Base-by-base conservation (phyloP, 2,888 invertebrate genomes). In the Caenorhabditis sp. region DNA sequence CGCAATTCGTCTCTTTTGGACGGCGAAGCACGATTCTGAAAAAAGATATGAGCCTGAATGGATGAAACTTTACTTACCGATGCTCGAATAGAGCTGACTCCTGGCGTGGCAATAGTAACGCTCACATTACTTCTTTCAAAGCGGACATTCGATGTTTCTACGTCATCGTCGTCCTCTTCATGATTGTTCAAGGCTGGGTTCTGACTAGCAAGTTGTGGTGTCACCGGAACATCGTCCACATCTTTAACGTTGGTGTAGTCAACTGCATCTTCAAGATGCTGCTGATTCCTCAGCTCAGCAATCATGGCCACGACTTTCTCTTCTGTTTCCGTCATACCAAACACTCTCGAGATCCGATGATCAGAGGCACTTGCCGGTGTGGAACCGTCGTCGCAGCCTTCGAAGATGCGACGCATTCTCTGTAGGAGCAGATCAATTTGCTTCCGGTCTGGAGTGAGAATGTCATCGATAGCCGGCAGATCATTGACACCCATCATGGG, bases 331-430 rank as follows among this genome's bases (percentile, higher is more conserved):
- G 80, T 81, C 8, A 88, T 82, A 13, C 61, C 67, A 71, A 83
- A 87, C 35, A 85, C 77, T 51, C 51, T 67, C n/a, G 86, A 87
- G 6, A 87, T 83, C 15, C 88, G 69, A 44, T 87, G 86, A 70
- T 89, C 89, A 1, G 87, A 87, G 0, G 62, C 69, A 24, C 70
- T 64, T 11, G 81, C 69, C 1, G 86, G 84, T 1, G 85, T 82
- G 1, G 86, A 67, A 11, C 70, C 72, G 20, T 82, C 84, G 6
- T 58, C 64, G 15, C 44, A 50, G 24, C 86, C 85, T 50, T 86
- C 86, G 18, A 86, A 68, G n/a, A 82, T 58, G 9, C 82, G 65
- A 40, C 84, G 77, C 24, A 85, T 56, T 55, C 81, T 65, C 40
- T 83, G 83, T 4, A 85, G 65, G 11, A 86, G 65, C 13, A 65